Conservation (phyloP, 2,888 invertebrate genomes). For the Drosophila kambysellisi region DNA sequence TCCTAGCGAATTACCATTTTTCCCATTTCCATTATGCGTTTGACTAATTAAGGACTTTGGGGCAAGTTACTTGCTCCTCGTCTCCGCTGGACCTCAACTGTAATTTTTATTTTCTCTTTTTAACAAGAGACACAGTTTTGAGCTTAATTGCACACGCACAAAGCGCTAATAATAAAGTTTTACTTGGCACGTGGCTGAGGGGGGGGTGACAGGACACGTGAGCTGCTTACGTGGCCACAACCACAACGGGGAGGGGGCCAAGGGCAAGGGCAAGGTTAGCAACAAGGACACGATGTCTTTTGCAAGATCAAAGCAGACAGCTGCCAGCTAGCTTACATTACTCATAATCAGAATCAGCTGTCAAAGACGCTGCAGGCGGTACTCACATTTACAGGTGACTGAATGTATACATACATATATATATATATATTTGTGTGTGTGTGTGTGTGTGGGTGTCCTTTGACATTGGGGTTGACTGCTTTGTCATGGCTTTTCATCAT, state of each 20-base stretch:
- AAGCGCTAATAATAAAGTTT: constrained; percentile 24
- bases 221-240: constrained; percentile 15
- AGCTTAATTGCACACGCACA: constrained; percentile 28
- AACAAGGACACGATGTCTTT: constrained; percentile 19
- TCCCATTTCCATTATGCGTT: constrained; percentile 18
- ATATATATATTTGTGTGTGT: background rate
- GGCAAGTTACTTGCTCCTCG: constrained; percentile 13
- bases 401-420: background rate
- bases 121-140: constrained; percentile 11
- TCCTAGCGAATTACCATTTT: background rate
- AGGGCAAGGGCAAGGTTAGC: background rate
- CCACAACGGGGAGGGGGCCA: background rate
- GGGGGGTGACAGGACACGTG: constrained; percentile 2
- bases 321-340: constrained; percentile 28
- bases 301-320: constrained; percentile 46
- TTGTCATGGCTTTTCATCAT: constrained; percentile 50
- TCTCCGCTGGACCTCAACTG: constrained; percentile 1
- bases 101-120: constrained; percentile 10
- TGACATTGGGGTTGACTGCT: constrained; percentile 56
- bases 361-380: constrained; percentile 40
- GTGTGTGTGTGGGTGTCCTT: constrained; percentile 51
- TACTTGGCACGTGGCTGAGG: background rate
- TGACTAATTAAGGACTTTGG: constrained; percentile 1
- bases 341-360: constrained; percentile 45
- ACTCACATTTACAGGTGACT: background rate